Percentiles rank a stretch among this genome's conserved stretches.
Evolutionary conservation across 2,797 vertebrate genomes (phyloP).

Genomic region (Ara ararauna): DNA sequence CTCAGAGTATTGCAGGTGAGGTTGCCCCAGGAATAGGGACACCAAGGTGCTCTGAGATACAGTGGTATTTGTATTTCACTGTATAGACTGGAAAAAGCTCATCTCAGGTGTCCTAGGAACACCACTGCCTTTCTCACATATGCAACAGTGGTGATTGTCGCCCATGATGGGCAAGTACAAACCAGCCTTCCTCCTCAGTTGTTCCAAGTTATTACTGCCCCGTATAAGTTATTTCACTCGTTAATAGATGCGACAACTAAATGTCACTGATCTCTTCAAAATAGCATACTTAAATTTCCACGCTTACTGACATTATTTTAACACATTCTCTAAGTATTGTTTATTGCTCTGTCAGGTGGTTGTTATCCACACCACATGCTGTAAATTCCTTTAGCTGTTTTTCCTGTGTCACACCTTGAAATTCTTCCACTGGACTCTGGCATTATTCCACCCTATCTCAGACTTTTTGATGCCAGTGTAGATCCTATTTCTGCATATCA

Average conservation of each 20-base stretch:
- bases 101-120: not conserved
- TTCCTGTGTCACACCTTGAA: not conserved
- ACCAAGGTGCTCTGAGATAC: not conserved
- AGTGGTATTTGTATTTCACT: not conserved
- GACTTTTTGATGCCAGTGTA: not conserved
- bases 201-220: not conserved
- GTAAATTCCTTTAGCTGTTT: not conserved
- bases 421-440: not conserved
- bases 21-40: not conserved
- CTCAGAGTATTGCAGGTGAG: not conserved
- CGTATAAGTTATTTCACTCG: not conserved
- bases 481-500: not conserved
- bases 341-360: not conserved
- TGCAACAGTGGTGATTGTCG: not conserved
- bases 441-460: not conserved
- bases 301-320: not conserved
- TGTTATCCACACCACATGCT: not conserved
- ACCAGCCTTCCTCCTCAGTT: not conserved
- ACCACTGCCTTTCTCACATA: not conserved
- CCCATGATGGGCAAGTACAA: fast-evolving
- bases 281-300: not conserved
- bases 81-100: not conserved
- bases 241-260: not conserved
- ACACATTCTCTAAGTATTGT: not conserved
- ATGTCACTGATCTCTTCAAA: not conserved